Base-by-base conservation (phyloP, 2,113 vertebrate species). In the Trogon melanurus region DNA sequence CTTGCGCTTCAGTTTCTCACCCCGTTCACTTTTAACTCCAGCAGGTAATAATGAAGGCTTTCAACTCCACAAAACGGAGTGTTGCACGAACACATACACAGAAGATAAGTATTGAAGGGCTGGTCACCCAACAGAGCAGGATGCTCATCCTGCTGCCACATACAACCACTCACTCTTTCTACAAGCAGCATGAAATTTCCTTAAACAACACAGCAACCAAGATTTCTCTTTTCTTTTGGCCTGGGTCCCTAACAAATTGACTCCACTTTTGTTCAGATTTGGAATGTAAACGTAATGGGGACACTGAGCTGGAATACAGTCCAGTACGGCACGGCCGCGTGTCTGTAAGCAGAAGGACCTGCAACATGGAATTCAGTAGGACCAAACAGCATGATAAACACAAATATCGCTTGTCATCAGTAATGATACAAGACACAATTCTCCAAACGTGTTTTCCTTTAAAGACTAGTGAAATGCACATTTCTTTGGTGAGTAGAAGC, bases 321-420 rank as follows among this genome's bases (percentile, higher is more conserved):
- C 56, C 6, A 2, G 16, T 47, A 53, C 14, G n/a, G 48, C 27
- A 25, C 5, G 14, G 45, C 44, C 79, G 23, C 0, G 1, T 32
- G 45, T 23, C 21, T 51, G 62, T 67, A 48, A 73, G 36, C 56
- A 86, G 48, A 21, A 79, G 32, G 21, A 50, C 27, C 29, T 53
- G n/a, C 20, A 71, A 34, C 13, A 61, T 7, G 27, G 34, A 79
- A 66, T 75, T 78, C 30, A 32, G 16, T 51, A 62, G 13, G 18
- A 36, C 15, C 72, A 90, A 79, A 29, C n/a, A 44, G 44, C 38
- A 36, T 2, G 6, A 30, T 44, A n/a, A 95, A 58, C 20, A 21
- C 45, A 91, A 91, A 71, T 41, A 56, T 8, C 36, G 26, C 18
- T 75, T 79, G 10, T 54, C 67, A 85, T 56, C 56, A 61, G 41